Percentiles rank a stretch among this genome's conserved stretches.
Evolutionary conservation across 2,113 vertebrate genomes (phyloP).

Genomic region (Struthio camelus): DNA sequence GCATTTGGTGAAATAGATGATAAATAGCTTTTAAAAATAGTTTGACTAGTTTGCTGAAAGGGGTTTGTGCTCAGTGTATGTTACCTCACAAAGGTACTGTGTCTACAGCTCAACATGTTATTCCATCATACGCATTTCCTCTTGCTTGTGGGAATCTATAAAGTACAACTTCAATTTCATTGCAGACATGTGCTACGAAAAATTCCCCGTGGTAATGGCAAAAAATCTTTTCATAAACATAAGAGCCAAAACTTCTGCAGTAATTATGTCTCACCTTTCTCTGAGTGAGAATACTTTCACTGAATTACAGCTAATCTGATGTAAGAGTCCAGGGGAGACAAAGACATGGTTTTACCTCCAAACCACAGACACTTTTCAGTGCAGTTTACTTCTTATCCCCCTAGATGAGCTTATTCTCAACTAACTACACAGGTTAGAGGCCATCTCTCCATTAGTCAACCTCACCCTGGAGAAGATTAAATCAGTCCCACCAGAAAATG

Average conservation of each 20-base stretch:
- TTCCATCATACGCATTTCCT: constrained; percentile 23
- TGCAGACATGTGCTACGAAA: neutral
- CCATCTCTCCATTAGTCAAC: neutral
- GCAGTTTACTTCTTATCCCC: neutral
- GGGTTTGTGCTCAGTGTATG: neutral
- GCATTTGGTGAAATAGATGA: constrained; percentile 27
- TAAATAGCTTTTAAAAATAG: constrained; percentile 47
- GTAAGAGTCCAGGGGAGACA: neutral
- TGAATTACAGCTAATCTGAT: neutral
- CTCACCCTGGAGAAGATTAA: neutral
- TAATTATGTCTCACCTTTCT: neutral
- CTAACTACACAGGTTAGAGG: neutral
- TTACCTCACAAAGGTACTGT: constrained; percentile 15
- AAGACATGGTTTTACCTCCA: neutral
- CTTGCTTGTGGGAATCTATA: neutral
- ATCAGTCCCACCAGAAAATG: neutral
- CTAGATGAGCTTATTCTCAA: neutral
- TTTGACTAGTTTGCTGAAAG: constrained; percentile 42
- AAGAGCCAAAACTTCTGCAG: neutral
- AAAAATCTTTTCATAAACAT: neutral
- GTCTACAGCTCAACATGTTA: constrained; percentile 18
- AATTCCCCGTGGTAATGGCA: neutral
- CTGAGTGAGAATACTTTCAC: neutral
- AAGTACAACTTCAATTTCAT: neutral
- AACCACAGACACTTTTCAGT: neutral